phyloP scores from a whole-genome alignment of 2,888 invertebrate genomes.

The Thera britannica region DNA sequence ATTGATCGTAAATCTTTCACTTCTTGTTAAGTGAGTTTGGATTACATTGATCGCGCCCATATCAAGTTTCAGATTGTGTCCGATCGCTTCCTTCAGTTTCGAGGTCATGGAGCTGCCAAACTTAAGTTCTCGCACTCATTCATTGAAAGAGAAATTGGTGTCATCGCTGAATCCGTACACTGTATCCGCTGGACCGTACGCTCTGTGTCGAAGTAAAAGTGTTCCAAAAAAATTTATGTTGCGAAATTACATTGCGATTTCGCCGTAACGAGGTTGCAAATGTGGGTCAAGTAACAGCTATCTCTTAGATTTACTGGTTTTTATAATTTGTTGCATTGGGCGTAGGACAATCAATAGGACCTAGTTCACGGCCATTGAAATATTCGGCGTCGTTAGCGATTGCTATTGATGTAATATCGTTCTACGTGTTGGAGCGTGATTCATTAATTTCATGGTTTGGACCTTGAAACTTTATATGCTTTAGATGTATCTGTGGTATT shows the following conservation, averaged over 20 bases:
- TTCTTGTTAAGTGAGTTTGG: conserved; percentile 7
- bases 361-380: conserved; percentile 68
- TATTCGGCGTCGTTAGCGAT: conserved; percentile 51
- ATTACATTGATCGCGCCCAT: conserved; percentile 30
- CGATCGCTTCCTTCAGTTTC: conserved; percentile 47
- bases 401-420: conserved; percentile 45
- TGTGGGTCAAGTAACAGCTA: conserved; percentile 83
- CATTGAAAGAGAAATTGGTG: conserved; percentile 84
- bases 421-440: conserved; percentile 41
- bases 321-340: conserved; percentile 63
- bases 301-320: conserved; percentile 70
- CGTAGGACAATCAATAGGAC: conserved; percentile 61
- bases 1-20: conserved; percentile 2
- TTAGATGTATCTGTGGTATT: conserved; percentile 12
- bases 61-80: conserved; percentile 33
- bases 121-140: conserved; percentile 56
- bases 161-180: conserved; percentile 71
- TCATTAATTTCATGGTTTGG: conserved; percentile 33
- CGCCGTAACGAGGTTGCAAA: conserved; percentile 78
- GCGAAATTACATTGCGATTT: conserved; percentile 85
- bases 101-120: conserved; percentile 47
- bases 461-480: conserved; percentile 22
- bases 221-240: conserved; percentile 80
- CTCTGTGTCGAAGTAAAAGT: conserved; percentile 81
- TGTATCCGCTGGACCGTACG: conserved; percentile 62